These are phyloP conservation scores for Phrynocephalus vlangalii DNA, from an alignment of 2,797 vertebrate species.

Conservation along the genomic window DNA sequence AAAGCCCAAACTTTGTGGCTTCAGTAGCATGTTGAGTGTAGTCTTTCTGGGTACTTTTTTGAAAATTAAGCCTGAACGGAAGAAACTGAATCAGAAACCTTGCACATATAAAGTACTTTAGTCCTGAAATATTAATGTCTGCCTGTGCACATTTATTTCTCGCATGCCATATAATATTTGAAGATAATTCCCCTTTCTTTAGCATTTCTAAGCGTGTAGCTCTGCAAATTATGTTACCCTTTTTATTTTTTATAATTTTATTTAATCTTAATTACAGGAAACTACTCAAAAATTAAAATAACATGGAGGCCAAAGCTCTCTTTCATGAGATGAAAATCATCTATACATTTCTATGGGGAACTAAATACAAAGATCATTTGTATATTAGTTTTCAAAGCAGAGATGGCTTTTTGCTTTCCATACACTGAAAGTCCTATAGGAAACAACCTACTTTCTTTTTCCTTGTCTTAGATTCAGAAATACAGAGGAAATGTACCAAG, in stretches of 20 bases:
- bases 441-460: neutral
- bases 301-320: neutral
- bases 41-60: neutral
- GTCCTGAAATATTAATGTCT: neutral
- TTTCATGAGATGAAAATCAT: neutral
- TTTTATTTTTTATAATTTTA: neutral
- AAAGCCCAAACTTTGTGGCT: neutral
- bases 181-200: neutral
- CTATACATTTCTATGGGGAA: neutral
- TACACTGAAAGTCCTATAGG: neutral
- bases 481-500: neutral
- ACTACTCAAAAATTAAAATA: slow-evolving; percentile 1
- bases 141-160: neutral
- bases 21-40: neutral
- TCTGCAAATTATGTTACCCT: neutral
- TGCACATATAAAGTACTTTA: neutral
- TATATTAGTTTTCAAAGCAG: neutral
- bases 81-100: neutral
- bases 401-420: neutral
- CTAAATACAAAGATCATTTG: neutral
- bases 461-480: neutral
- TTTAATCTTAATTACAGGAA: neutral
- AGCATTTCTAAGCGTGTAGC: neutral
- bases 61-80: neutral
- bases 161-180: neutral